Conservation (phyloP, 2,888 invertebrate species). For the Teleiodes luculella region DNA sequence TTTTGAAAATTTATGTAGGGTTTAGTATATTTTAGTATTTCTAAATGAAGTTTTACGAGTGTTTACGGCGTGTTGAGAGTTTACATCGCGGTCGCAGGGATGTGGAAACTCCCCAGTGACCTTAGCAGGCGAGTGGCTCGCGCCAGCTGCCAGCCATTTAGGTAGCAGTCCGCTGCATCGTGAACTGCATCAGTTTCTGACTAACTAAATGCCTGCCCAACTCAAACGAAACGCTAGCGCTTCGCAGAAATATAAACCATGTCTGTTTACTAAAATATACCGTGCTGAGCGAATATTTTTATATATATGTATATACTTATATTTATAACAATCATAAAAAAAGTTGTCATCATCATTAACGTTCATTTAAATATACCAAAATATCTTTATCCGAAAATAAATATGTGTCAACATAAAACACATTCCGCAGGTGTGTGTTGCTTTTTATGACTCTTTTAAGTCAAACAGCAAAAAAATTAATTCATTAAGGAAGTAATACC, state of each 20-base stretch:
- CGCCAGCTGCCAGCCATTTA: slow-evolving; percentile 30
- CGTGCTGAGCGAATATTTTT: slow-evolving; percentile 6
- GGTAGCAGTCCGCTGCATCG: slow-evolving; percentile 34
- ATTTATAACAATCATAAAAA: too few relatives aligned
- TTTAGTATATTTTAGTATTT: neutral
- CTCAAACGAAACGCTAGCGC: slow-evolving; percentile 32
- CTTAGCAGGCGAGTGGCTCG: slow-evolving; percentile 47
- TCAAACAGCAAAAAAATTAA: too few relatives aligned
- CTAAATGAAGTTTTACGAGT: neutral
- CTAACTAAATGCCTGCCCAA: slow-evolving; percentile 31
- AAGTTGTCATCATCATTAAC: too few relatives aligned
- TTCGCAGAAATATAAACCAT: neutral
- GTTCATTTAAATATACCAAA: too few relatives aligned
- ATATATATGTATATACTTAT: too few relatives aligned
- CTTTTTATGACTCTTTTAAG: too few relatives aligned
- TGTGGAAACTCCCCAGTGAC: slow-evolving; percentile 52
- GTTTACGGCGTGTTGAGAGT: neutral
- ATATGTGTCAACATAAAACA: too few relatives aligned
- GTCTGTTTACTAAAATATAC: neutral
- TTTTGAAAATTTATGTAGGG: slow-evolving; percentile 1
- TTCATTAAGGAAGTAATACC: too few relatives aligned
- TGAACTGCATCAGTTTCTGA: slow-evolving; percentile 51
- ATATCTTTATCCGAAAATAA: too few relatives aligned
- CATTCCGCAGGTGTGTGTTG: too few relatives aligned
- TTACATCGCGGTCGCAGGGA: slow-evolving; percentile 26